phyloP scores from a whole-genome alignment of 2,113 vertebrate species.

The Pelusios castaneus region DNA sequence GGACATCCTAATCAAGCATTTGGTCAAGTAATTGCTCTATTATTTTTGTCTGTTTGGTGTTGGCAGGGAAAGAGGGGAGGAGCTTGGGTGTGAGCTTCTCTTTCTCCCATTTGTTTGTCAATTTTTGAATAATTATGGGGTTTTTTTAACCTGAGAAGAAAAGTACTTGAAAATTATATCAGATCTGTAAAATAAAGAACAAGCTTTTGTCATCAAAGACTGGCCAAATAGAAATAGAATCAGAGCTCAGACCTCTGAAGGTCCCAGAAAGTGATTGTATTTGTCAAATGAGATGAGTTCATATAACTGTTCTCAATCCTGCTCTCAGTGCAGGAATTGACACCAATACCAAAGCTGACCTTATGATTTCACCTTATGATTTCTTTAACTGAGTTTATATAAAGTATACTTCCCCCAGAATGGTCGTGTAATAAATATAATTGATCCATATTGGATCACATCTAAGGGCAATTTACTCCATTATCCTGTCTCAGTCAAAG shows the following conservation, averaged over 20 bases:
- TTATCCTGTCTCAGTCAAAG: background rate
- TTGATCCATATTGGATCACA: background rate
- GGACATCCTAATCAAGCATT: constrained; percentile 93
- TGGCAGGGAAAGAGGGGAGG: background rate
- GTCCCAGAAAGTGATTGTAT: background rate
- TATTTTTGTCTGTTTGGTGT: background rate
- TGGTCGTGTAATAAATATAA: background rate
- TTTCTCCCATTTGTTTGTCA: background rate
- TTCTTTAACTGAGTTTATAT: background rate
- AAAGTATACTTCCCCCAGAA: background rate
- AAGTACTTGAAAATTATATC: background rate
- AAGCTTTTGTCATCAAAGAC: background rate
- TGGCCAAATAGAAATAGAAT: background rate
- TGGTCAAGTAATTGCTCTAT: constrained; percentile 85
- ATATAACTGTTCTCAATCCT: background rate
- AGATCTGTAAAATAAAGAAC: background rate
- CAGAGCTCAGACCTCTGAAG: background rate
- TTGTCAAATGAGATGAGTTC: background rate
- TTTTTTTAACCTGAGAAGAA: background rate
- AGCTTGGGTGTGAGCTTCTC: background rate
- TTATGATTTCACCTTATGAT: background rate
- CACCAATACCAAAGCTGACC: background rate
- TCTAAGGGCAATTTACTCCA: no score
- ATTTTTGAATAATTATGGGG: background rate
- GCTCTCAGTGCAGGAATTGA: background rate